Evolutionary conservation across 2,888 invertebrate genomes (phyloP), one percentile per base, ranked within the genome.

Genomic region (Nomada ferruginata): DNA sequence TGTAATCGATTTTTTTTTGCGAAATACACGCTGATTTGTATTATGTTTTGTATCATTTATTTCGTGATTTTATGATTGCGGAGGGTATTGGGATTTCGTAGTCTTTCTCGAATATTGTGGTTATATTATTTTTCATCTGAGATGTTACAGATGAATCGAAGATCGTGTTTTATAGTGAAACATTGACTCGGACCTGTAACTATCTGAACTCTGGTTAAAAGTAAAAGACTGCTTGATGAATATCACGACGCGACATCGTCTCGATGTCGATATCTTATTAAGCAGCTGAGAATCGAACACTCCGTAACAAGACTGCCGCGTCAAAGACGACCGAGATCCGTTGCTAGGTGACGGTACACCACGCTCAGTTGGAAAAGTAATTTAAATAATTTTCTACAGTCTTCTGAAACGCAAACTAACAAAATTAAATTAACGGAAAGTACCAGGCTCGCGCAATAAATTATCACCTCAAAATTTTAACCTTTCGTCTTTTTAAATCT

Each of bases 271-370:
- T 76, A 79, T 57, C 76, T 7, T 23, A 65, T 71, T 72, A 80
- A 72, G 59, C 44, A 72, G 50, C 52, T 3, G 57, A 63, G 23
- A 52, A 72, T 80, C 61, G 66, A 72, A 72, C 61, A 42, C 59
- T 20, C 15, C 2, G 47, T 77, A 80, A 77, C 64, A 61, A 80
- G 72, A 72, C 72, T 80, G 61, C 44, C 23, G 61, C 52, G 20
- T 77, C 76, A 76, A 71, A 80, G 66, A 53, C 60, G 26, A n/a
- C 7, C 44, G 13, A 13, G 11, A 13, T 18, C 52, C 66, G 65
- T 77, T 60, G 52, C 65, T 13, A 26, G 55, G 47, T 66, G 36
- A 63, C 26, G 66, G 55, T 26, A 36, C 26, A 47, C 23, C 26
- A 57, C 57, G 36, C 29, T 7, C 61, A 42, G 15, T 23, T n/a